Base-by-base conservation (phyloP, 2,797 vertebrate genomes). In the Oreortyx pictus region DNA sequence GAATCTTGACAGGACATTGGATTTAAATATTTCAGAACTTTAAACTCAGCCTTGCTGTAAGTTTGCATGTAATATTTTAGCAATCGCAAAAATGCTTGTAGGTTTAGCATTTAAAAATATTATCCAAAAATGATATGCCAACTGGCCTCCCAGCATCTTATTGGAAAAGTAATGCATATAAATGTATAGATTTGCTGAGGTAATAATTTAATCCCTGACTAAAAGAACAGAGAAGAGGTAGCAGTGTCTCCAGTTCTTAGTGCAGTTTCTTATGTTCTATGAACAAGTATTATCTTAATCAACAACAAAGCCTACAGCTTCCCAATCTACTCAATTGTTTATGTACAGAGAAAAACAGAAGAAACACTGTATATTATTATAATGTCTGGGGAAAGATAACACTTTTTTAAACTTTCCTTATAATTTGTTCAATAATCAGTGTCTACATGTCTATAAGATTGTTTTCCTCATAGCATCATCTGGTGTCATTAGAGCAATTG, bases 381-480 rank as follows among this genome's bases (percentile, higher is more conserved):
- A 74, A 82, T 16, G 9, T 1, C 12, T 87, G 82, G 44, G 83
- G 15, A 75, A 14, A 79, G 3, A 18, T 13, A 80, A 19, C 57
- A 66, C 80, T 92, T 95, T 88, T 90, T 94, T 78, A 20, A 89
- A 87, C 44, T 73, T 94, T 73, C 31, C 71, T 94, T 87, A 31
- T 96, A 94, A 96, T 93, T 95, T 90, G 93, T 95, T 95, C 94
- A 96, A 90, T 92, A 96, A 94, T 94, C 46, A 50, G 94, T 95
- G 95, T 89, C 92, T 97, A 95, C 64, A 93, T 77, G 59, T 59
- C 89, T 95, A 88, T 92, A 66, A 80, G 88, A 96, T 50, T 88
- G 86, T 94, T 96, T 96, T 93, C 92, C 71, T 95, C 89, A 94
- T 54, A 84, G 82, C 85, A 94, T 96, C 68, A 35, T 94, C 96